Percentiles rank a stretch among this genome's conserved stretches.
These are phyloP conservation scores for Centropristis striata DNA, from an alignment of 2,113 vertebrate species.

Conservation along the genomic window DNA sequence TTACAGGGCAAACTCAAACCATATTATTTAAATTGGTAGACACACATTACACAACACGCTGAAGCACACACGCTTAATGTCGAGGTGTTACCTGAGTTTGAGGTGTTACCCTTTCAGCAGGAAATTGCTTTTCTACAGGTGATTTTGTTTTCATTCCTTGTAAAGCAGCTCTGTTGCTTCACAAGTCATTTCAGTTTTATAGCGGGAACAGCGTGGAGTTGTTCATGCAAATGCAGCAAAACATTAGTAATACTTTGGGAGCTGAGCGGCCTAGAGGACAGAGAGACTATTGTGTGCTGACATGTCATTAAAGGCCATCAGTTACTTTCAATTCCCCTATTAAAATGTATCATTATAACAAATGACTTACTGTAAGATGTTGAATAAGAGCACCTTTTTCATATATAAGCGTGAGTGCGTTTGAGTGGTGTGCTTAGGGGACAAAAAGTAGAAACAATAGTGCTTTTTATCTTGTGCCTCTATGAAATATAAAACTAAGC, in stretches of 20 bases:
- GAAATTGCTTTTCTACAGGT: slow-evolving; percentile 73
- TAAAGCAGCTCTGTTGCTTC: slow-evolving; percentile 20
- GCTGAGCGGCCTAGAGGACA: not conserved
- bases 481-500: not conserved
- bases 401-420: not conserved
- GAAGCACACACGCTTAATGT: slow-evolving; percentile 21
- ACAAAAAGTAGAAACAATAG: not conserved
- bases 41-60: slow-evolving; percentile 13
- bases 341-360: not conserved
- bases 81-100: slow-evolving; percentile 60
- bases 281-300: slow-evolving; percentile 29
- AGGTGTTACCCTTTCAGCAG: slow-evolving; percentile 62
- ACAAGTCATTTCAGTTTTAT: slow-evolving; percentile 11
- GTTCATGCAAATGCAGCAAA: slow-evolving; percentile 34
- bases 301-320: slow-evolving; percentile 3
- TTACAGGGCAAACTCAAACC: slow-evolving; percentile 40
- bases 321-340: not conserved
- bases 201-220: not conserved
- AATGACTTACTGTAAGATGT: not conserved
- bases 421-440: not conserved
- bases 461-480: not conserved
- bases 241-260: not conserved
- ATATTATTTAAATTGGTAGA: slow-evolving; percentile 14
- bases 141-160: slow-evolving; percentile 37
- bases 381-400: not conserved